These are phyloP conservation scores for Stegastes partitus DNA, from an alignment of 2,113 vertebrate genomes.

Conservation along the genomic window DNA sequence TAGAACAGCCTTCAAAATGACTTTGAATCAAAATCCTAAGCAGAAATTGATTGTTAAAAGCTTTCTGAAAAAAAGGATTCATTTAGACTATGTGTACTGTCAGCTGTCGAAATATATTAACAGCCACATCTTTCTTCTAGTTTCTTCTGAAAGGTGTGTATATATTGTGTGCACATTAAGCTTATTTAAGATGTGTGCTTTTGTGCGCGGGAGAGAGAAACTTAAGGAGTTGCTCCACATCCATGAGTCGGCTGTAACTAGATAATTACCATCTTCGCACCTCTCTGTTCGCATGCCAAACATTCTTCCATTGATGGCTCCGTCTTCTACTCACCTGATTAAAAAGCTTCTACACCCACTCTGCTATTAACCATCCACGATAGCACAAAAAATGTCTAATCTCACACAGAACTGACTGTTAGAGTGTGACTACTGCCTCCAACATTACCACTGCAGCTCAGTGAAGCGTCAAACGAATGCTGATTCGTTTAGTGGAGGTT, in stretches of 20 bases:
- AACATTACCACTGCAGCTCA: background rate
- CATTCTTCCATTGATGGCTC: constrained; percentile 43
- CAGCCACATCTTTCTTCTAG: too few relatives aligned
- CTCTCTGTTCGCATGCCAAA: constrained; percentile 35
- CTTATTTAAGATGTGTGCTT: too few relatives aligned
- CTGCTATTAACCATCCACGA: background rate
- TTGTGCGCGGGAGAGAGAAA: background rate
- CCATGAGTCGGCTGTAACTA: constrained; percentile 20
- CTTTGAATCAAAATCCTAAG: too few relatives aligned
- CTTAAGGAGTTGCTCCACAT: background rate
- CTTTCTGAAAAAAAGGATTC: too few relatives aligned
- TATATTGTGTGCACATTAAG: too few relatives aligned
- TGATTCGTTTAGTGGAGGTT: background rate
- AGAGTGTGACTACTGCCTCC: background rate
- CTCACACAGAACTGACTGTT: background rate
- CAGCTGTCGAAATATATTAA: too few relatives aligned
- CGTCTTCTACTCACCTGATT: constrained; percentile 31
- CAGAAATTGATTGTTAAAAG: too few relatives aligned
- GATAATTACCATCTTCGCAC: constrained; percentile 48
- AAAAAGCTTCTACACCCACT: constrained; percentile 12
- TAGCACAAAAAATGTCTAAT: background rate
- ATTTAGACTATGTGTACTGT: too few relatives aligned
- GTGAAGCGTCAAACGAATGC: constrained; percentile 6
- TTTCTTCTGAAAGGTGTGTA: too few relatives aligned
- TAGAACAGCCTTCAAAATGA: too few relatives aligned